Base-by-base conservation (phyloP, 2,113 vertebrate genomes). In the Amia ocellicauda region DNA sequence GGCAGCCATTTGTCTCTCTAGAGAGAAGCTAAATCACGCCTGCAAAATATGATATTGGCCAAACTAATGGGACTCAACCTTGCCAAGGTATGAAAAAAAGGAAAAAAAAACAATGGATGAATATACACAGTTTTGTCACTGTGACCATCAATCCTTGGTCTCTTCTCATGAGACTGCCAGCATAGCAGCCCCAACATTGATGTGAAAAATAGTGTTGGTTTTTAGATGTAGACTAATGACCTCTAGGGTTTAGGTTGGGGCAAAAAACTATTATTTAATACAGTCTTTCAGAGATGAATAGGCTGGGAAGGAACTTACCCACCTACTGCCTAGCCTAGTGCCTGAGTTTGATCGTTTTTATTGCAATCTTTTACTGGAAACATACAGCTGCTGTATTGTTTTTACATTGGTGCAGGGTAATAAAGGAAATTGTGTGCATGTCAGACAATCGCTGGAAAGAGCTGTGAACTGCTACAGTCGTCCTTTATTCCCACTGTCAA, bases 401-500 rank as follows among this genome's bases (percentile, higher is more conserved):
- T 58, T 23, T 17, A 3, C 22, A 41, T 20, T 58, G 40, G 31
- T 58, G 22, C 40, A 54, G 23, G 41, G 41, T 29, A 51, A 45
- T 51, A 19, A 19, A 50, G 27, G 20, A 36, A 36, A 23, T 16
- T 43, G 24, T 26, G 41, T 64, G 61, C 22, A 63, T 53, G 24
- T 64, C 51, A 53, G 41, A 19, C 52, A 45, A 59, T 59, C 13
- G 7, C 10, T 54, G 26, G 50, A 42, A 63, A 20, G 11, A 56
- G 56, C 20, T 60, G 42, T 40, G 11, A 27, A 60, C 58, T 47
- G 58, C 40, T 63, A 41, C 23, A 36, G 20, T 49, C 20, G 24
- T 26, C 20, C 23, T 23, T 64, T 51, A 53, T 57, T 47, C 19
- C 10, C 7, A 53, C 54, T 47, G 42, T 64, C 53, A 64, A 47